Base-by-base conservation (phyloP, 2,113 vertebrate genomes). In the Melanerpes aurifrons region DNA sequence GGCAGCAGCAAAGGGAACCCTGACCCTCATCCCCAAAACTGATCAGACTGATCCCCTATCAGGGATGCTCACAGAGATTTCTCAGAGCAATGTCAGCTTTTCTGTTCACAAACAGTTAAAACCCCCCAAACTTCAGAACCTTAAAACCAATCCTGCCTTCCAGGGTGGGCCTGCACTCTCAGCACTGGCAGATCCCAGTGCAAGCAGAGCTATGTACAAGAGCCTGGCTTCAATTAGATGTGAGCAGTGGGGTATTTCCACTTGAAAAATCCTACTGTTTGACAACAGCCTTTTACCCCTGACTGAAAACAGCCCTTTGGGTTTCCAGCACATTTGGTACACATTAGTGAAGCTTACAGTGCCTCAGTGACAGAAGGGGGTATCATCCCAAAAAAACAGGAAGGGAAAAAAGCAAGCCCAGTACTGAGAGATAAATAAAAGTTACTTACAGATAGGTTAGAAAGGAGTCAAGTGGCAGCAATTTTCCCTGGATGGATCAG, bases 221-320 rank as follows among this genome's bases (percentile, higher is more conserved):
- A 82, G 20, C n/a, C 74, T 90, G 63, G 20, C 64, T 94, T 96
- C 76, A 92, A 87, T 86, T 92, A 89, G 2, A 40, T 16, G 10
- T 12, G 32, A 93, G 29, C 54, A 81, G 14, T 43, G 25, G 59
- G 31, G 19, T 87, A 82, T 64, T 92, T 78, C 74, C 63, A 59
- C 35, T 92, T 72, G 15, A 84, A 93, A 89, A 91, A 82, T 28
- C 45, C 22, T 70, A 17, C 31, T 45, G 21, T 61, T 63, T 74
- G 28, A 86, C 68, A 73, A 10, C 35, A 70, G 21, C 25, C 29
- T 74, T 89, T 81, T 79, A 63, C 15, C 57, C 35, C 26, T 57
- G 7, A 70, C 26, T 22, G 75, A 87, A 96, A 22, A 79, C 13
- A 79, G n/a, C 18, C 82, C 28, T 86, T 72, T 32, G 66, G 31